These are phyloP conservation scores for Rhynchotus rufescens DNA, from an alignment of 2,797 vertebrate genomes.

Conservation along the genomic window DNA sequence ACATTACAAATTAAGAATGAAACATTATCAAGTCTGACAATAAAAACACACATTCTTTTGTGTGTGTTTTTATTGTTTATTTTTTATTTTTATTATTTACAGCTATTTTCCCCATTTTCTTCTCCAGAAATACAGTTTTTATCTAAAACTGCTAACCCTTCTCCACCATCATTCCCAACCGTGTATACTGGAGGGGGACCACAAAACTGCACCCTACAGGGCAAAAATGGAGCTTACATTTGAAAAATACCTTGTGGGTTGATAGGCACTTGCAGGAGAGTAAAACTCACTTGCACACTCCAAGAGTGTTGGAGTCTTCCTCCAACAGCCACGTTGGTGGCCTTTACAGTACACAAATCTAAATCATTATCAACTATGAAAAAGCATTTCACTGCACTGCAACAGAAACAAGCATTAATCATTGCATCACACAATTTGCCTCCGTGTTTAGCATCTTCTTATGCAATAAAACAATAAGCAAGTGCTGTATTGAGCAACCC, in stretches of 20 bases:
- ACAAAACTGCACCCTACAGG: neutral
- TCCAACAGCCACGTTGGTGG: accelerated
- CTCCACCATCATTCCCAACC: neutral
- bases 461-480: neutral
- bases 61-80: no score
- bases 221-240: neutral
- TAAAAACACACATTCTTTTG: neutral
- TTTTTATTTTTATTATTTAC: no score
- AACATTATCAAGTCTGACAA: neutral
- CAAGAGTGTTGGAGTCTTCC: no score
- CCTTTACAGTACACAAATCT: neutral
- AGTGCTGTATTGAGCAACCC: neutral
- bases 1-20: neutral
- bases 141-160: neutral
- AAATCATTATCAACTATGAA: neutral
- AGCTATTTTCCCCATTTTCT: neutral
- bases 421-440: neutral
- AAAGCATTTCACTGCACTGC: neutral
- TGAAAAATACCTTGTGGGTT: neutral
- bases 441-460: neutral
- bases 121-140: neutral
- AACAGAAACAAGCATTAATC: neutral
- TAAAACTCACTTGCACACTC: neutral
- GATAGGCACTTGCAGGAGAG: neutral
- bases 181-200: neutral